These are phyloP conservation scores for Epinephelus lanceolatus DNA, from an alignment of 2,113 vertebrate species.

Conservation along the genomic window DNA sequence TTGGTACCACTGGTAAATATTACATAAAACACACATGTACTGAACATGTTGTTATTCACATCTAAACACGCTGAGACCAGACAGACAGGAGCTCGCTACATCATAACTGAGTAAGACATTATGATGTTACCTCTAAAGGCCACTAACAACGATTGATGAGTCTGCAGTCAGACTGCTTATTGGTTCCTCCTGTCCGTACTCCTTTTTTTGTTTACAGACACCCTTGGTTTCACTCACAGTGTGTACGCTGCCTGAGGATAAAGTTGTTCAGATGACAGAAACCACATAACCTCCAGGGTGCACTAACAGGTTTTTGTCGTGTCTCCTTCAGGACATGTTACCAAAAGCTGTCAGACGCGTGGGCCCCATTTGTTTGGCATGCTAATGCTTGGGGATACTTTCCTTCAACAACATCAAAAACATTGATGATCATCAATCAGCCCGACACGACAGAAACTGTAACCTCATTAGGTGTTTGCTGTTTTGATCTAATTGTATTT, in stretches of 20 bases:
- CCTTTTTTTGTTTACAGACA: conserved; percentile 30
- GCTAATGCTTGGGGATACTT: neutral
- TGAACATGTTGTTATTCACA: neutral
- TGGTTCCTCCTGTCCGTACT: conserved; percentile 11
- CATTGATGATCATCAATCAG: neutral
- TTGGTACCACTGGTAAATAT: neutral
- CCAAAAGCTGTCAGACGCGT: conserved; percentile 14
- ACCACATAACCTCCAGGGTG: conserved; percentile 12
- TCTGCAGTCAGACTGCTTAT: neutral
- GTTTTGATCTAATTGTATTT: conserved; percentile 21
- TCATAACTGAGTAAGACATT: neutral
- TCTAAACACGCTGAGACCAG: neutral
- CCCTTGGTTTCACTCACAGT: conserved; percentile 39
- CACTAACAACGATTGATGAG: conserved; percentile 12
- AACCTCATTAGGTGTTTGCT: conserved; percentile 13
- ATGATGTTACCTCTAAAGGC: conserved; percentile 3
- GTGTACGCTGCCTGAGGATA: conserved; percentile 47
- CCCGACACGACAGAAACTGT: neutral
- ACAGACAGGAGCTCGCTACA: neutral
- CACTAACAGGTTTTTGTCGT: conserved; percentile 19
- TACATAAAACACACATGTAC: neutral
- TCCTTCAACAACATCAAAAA: conserved; percentile 7
- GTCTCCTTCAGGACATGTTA: conserved; percentile 9
- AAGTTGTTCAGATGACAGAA: conserved; percentile 14
- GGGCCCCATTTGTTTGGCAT: neutral